Base-by-base conservation (phyloP, 2,113 vertebrate species). In the Salvelinus namaycush region DNA sequence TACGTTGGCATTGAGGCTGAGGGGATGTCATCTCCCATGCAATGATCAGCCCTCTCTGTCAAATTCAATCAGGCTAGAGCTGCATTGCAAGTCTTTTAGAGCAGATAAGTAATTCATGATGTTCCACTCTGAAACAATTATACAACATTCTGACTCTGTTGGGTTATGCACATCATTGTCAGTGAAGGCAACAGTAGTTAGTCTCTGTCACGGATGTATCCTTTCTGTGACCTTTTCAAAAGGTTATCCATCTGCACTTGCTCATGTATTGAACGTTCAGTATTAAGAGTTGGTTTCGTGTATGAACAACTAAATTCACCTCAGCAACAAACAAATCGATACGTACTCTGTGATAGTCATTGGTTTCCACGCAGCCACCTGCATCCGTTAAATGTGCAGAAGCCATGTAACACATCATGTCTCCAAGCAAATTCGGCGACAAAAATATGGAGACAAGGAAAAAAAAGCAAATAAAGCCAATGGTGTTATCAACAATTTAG, bases 41-140 rank as follows among this genome's bases (percentile, higher is more conserved):
- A 81, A 89, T 91, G 90, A 93, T 88, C 89, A 88, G 88, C 89
- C 85, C 77, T 2, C 4, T 71, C 73, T 84, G 93, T 94, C 93
- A 94, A 93, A 93, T 91, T 89, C 90, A 92, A 91, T 91, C 92
- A 94, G 86, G 86, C 83, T 64, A 82, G 85, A 90, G 89, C 89
- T 93, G 16, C n/a, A 62, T 9, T 9, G 59, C 86, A 79, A 78
- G 85, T 80, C 73, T 87, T 92, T 90, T 89, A 88, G 88, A 84
- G 76, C 82, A 92, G 88, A 91, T 94, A 94, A 95, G 94, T 95
- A 94, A 92, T 88, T 92, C 88, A 88, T 85, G 85, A 57, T 89
- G 89, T 93, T 94, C 86, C 80, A 78, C 81, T 90, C 83, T 83
- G 81, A 87, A 85, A 88, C 89, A 92, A 90, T 90, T 93, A 90